Conservation (phyloP, 2,797 vertebrate genomes). For the Apogon hyalosoma region DNA sequence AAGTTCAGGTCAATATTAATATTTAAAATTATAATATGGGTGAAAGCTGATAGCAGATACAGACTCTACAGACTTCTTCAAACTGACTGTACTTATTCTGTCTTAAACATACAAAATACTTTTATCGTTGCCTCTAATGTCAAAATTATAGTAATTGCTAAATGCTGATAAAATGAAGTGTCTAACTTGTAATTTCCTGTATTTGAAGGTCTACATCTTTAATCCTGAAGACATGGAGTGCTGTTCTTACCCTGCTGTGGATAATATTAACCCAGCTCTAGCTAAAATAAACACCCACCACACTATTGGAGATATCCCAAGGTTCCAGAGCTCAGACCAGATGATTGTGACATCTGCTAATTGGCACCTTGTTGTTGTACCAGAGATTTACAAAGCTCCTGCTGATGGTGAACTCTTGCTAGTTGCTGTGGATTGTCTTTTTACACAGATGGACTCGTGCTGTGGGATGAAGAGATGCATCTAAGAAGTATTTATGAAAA, state of each 20-base stretch:
- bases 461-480: neutral
- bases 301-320: constrained; percentile 3
- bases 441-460: neutral
- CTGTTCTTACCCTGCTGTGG: constrained; percentile 4
- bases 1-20: too few species aligned
- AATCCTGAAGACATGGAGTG: constrained; percentile 10
- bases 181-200: constrained; percentile 17
- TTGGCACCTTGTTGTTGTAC: neutral
- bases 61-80: too few species aligned
- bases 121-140: too few species aligned
- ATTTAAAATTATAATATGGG: too few species aligned
- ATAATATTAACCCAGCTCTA: constrained; percentile 32
- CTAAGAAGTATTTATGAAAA: constrained; percentile 23
- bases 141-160: too few species aligned
- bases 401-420: neutral
- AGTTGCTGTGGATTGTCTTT: neutral
- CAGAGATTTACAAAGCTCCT: constrained; percentile 2
- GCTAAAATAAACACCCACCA: constrained; percentile 25
- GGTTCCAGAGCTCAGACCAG: neutral
- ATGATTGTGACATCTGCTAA: too few species aligned
- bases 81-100: too few species aligned
- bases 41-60: too few species aligned
- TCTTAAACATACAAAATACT: too few species aligned
- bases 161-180: neutral
- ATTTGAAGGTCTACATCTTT: constrained; percentile 21